Evolutionary conservation across 2,113 vertebrate species (phyloP), one percentile per base, ranked within the genome.

Genomic region (Emydura subglobosa): DNA sequence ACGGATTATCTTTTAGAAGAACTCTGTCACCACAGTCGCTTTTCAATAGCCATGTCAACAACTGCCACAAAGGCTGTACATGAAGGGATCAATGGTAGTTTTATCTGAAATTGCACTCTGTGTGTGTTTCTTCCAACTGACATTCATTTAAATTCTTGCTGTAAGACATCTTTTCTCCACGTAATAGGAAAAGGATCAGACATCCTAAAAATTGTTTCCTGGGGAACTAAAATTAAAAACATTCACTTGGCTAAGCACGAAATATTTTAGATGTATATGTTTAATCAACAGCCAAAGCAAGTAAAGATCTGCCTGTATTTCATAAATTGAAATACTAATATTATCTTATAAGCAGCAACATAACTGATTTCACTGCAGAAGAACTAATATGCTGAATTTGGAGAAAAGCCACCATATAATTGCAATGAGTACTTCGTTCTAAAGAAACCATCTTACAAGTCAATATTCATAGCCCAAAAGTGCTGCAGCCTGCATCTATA

Each of bases 221-320:
- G 1, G 1, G 14, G 87, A 34, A 68, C n/a, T 50, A 85, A 88
- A 90, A 65, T 81, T 51, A 87, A 49, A 93, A 96, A 91, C 94
- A 83, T 79, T 94, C 94, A 92, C 93, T 97, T 90, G 72, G 83
- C 91, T 94, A 95, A 95, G 94, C 96, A 89, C 83, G 86, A 95
- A 96, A 90, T 94, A 94, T 90, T 95, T 95, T 0, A 0, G 88
- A 83, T 86, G 92, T 13, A 0, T 89, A 92, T 90, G 95, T 93
- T 96, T 96, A 97, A 97, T 96, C 92, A 93, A 29, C 89, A 95
- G 92, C 88, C 91, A 96, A 94, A 92, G 53, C 83, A 97, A 98
- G 97, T 95, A 94, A 97, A 98, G 98, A 98, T 98, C 96, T 91
- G 97, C 95, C 98, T 97, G 94, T 96, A 93, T 94, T 95, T 95